These are phyloP conservation scores for Chrysomela aeneicollis DNA, from an alignment of 2,888 invertebrate species.

Conservation along the genomic window DNA sequence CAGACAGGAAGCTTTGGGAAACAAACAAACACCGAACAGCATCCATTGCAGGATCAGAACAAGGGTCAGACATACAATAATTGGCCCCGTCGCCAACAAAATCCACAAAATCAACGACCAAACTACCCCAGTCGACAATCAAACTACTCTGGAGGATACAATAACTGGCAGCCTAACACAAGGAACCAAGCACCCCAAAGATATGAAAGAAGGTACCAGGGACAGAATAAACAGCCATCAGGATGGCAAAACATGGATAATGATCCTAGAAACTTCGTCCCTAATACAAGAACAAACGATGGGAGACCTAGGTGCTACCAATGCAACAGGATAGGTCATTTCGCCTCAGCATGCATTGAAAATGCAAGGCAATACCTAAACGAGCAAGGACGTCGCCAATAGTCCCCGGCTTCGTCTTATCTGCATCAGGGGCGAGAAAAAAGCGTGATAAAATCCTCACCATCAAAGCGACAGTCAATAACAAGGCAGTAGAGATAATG, in stretches of 20 bases:
- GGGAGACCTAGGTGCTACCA: slow-evolving; percentile 11
- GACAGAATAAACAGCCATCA: not conserved
- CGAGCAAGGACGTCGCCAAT: not conserved
- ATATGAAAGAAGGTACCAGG: not conserved
- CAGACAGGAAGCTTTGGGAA: not conserved
- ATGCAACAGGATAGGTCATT: slow-evolving; percentile 16
- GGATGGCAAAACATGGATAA: not conserved
- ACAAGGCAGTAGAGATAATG: not conserved
- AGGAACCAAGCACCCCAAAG: not conserved
- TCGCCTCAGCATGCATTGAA: not conserved
- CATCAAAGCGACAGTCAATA: not conserved
- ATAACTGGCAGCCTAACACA: not conserved
- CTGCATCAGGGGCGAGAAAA: not conserved
- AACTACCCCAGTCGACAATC: too few species aligned
- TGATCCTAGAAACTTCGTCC: not conserved
- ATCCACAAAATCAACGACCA: too few species aligned
- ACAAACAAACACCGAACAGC: too few species aligned
- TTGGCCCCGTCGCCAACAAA: not conserved
- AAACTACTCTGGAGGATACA: too few species aligned
- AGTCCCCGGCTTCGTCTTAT: slow-evolving; percentile 9
- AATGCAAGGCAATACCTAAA: slow-evolving; percentile 1
- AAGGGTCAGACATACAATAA: not conserved
- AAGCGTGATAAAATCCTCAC: slow-evolving; percentile 6
- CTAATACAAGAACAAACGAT: slow-evolving; percentile 10
- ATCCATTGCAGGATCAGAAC: not conserved